Evolutionary conservation across 2,113 vertebrate species (phyloP), one percentile per base, ranked within the genome.

Genomic region (Pseudopodoces humilis): DNA sequence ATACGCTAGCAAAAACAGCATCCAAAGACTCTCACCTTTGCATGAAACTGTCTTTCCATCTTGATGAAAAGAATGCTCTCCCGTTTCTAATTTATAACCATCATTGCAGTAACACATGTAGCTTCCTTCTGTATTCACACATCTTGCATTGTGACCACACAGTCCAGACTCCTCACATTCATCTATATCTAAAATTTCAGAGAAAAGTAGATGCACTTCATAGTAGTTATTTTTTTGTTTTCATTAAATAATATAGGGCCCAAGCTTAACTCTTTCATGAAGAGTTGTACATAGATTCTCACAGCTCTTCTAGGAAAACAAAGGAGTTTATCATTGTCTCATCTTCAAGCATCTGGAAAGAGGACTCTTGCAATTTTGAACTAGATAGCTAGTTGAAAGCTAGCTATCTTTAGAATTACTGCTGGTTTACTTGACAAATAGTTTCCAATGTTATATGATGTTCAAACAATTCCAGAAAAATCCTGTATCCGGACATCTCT

Each of bases 21-120:
- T 19, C 14, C 22, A 64, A 74, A 82, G 80, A 43, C 39, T 80
- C 97, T 92, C 86, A 99, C 99, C 98, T 98, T 96, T 96, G 81
- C 99, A 99, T 13, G 76, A 97, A 18, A 97, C 96, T 15, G 6
- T 21, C 20, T 97, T 97, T 43, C 12, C 97, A 68, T 58, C 30
- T 7, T 97, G 98, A 23, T 97, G 97, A 95, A 99, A 99, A 23
- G 98, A 98, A 86, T 30, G 97, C 0, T 72, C 56, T 91, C 98
- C 99, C 3, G 97, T 97, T 87, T 97, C 92, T 63, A 98, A 94
- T 90, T 81, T 90, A 91, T 98, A 99, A 96, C 99, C 99, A 53
- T 97, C 94, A 81, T 96, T 90, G 96, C 99, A 99, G 78, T 97
- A 97, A 94, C 99, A 99, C 27, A 97, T 93, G 58, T 98, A 99